Evolutionary conservation across 2,113 vertebrate genomes (phyloP).

Genomic region (Arenaria interpres): DNA sequence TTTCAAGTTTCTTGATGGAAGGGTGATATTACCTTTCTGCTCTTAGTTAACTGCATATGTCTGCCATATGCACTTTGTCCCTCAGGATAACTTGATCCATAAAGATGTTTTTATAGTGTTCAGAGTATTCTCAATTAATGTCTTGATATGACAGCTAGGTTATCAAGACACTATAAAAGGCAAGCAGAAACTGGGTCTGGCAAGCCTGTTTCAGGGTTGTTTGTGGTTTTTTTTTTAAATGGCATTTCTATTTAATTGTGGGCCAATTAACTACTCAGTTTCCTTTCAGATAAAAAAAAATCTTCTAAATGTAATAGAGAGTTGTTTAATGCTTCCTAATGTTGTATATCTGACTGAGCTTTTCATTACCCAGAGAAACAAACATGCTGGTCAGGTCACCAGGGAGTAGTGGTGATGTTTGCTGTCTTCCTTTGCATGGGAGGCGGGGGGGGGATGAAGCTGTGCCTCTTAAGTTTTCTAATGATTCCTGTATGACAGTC

Average conservation of each 20-base stretch:
- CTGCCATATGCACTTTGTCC: background rate
- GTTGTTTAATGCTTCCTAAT: slow-evolving; percentile 63
- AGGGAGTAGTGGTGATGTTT: background rate
- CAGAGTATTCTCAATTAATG: slow-evolving; percentile 25
- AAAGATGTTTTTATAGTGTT: background rate
- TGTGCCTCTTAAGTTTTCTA: background rate
- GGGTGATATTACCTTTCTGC: background rate
- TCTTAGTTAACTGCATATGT: background rate
- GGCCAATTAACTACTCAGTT: slow-evolving; percentile 59
- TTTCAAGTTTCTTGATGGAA: slow-evolving; percentile 1
- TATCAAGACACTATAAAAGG: slow-evolving; percentile 1
- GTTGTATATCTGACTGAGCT: slow-evolving; percentile 46
- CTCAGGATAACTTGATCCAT: background rate
- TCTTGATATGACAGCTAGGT: background rate
- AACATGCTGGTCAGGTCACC: slow-evolving; percentile 9
- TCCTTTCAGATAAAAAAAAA: slow-evolving; percentile 52
- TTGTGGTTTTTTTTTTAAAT: background rate
- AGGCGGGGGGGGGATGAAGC: background rate
- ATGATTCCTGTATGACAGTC: background rate
- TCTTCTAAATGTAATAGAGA: slow-evolving; percentile 49
- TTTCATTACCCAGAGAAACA: slow-evolving; percentile 65
- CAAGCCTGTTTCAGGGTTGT: slow-evolving; percentile 19
- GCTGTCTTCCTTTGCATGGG: background rate
- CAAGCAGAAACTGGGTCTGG: slow-evolving; percentile 36
- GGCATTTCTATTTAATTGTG: slow-evolving; percentile 65